phyloP scores from a whole-genome alignment of 2,888 invertebrate species.

The Dicranocentrus wangi region DNA sequence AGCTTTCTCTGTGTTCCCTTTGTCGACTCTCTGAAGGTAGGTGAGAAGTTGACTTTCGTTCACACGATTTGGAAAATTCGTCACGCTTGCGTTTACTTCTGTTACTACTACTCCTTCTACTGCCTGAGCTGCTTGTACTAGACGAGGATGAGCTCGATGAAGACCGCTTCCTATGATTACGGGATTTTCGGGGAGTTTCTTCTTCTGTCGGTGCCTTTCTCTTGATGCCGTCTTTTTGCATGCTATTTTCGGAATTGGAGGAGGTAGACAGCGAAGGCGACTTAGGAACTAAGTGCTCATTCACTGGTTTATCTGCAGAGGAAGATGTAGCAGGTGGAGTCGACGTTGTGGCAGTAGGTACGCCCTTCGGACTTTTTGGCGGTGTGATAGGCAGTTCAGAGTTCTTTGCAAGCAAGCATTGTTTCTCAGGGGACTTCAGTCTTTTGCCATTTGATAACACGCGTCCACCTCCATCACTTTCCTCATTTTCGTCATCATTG shows the following conservation, averaged over 20 bases:
- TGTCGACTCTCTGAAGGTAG: neutral
- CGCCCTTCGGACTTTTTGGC: slow-evolving; percentile 47
- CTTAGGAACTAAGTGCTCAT: neutral
- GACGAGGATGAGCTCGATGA: slow-evolving; percentile 48
- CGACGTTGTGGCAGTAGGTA: neutral
- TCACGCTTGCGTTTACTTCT: slow-evolving; percentile 42
- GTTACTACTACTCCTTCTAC: slow-evolving; percentile 28
- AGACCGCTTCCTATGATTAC: slow-evolving; percentile 40
- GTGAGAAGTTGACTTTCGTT: slow-evolving; percentile 25
- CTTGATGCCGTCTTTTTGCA: slow-evolving; percentile 36
- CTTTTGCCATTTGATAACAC: slow-evolving; percentile 44
- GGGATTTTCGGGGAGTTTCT: slow-evolving; percentile 40
- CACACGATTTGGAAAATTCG: slow-evolving; percentile 7
- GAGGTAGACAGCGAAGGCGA: neutral
- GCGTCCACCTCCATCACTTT: slow-evolving; percentile 45
- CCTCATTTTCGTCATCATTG: slow-evolving; percentile 59
- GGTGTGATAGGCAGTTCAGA: slow-evolving; percentile 34
- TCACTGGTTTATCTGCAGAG: neutral
- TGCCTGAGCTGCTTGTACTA: slow-evolving; percentile 43
- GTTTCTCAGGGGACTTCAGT: slow-evolving; percentile 57
- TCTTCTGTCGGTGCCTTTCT: slow-evolving; percentile 41
- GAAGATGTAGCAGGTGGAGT: neutral
- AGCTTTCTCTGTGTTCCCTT: slow-evolving; percentile 46
- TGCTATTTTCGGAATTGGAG: slow-evolving; percentile 28
- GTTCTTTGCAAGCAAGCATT: slow-evolving; percentile 3